Percentiles rank a stretch among this genome's conserved stretches.
These are phyloP conservation scores for Cheilinus undulatus DNA, from an alignment of 2,113 vertebrate species.

Conservation along the genomic window DNA sequence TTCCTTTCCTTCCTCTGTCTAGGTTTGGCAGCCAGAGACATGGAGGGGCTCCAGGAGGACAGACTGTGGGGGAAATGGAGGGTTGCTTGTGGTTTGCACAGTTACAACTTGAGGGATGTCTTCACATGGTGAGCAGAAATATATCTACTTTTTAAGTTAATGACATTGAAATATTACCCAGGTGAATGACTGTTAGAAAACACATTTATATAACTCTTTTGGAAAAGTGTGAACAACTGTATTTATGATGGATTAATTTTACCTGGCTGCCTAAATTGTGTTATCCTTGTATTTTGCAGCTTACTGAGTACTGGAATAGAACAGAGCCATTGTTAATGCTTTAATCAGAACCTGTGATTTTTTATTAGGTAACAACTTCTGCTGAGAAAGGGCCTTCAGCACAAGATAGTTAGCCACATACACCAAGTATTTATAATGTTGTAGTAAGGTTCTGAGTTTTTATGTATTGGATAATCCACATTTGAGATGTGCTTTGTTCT, in stretches of 20 bases:
- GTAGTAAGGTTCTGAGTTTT: too few relatives aligned
- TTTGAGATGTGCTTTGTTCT: too few relatives aligned
- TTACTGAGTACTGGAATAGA: too few relatives aligned
- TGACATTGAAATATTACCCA: neutral
- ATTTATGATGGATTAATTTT: neutral
- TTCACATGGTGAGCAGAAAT: conserved; percentile 79
- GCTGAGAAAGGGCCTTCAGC: too few relatives aligned
- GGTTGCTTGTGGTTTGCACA: conserved; percentile 46
- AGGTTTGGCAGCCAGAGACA: conserved; percentile 53
- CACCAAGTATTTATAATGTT: too few relatives aligned
- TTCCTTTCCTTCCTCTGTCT: neutral
- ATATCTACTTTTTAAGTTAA: neutral
- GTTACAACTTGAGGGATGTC: conserved; percentile 64
- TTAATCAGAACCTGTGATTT: neutral
- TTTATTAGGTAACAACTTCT: neutral
- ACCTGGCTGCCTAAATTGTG: neutral
- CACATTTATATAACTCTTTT: neutral
- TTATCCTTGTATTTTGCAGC: too few relatives aligned
- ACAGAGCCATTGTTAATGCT: neutral
- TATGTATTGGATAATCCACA: too few relatives aligned
- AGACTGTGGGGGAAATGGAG: conserved; percentile 54
- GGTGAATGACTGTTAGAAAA: neutral
- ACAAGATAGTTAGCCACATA: too few relatives aligned
- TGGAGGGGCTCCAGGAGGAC: conserved; percentile 60
- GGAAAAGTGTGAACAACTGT: too few relatives aligned